A percentile compares a stretch with the other conserved stretches of the same genome.
Evolutionary conservation across 2,888 invertebrate species (phyloP).

Genomic region (Oxycera nigricornis): DNA sequence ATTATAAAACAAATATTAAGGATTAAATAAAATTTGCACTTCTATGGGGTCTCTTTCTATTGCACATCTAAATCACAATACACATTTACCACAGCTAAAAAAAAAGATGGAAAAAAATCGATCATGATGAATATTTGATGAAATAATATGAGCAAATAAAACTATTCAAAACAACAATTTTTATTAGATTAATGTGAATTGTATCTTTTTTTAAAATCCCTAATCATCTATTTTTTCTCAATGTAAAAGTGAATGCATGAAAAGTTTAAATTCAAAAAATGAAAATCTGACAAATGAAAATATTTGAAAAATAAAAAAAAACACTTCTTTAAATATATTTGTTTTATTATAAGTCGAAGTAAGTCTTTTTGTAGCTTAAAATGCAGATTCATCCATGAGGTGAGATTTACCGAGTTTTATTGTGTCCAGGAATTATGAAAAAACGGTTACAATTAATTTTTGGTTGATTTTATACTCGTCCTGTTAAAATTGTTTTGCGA

Average conservation of each 20-base stretch:
- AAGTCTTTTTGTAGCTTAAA: too few species aligned
- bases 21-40: conserved; percentile 33
- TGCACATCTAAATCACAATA: conserved; percentile 31
- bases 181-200: conserved; percentile 34
- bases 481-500: too few species aligned
- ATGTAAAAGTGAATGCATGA: conserved; percentile 46
- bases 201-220: conserved; percentile 31
- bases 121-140: neutral
- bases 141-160: conserved; percentile 13
- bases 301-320: conserved; percentile 29
- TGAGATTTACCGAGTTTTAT: too few species aligned
- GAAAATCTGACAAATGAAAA: conserved; percentile 30
- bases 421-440: too few species aligned
- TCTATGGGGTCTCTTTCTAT: conserved; percentile 40
- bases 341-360: conserved; percentile 9
- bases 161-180: conserved; percentile 22
- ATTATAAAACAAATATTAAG: conserved; percentile 15
- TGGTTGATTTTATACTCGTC: too few species aligned
- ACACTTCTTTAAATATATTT: conserved; percentile 31
- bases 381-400: too few species aligned
- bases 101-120: neutral
- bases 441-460: too few species aligned
- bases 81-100: conserved; percentile 19
- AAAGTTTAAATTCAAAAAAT: conserved; percentile 41
- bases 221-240: conserved; percentile 39